These are phyloP conservation scores for Papilio elwesi DNA, from an alignment of 2,888 invertebrate genomes.

Conservation along the genomic window DNA sequence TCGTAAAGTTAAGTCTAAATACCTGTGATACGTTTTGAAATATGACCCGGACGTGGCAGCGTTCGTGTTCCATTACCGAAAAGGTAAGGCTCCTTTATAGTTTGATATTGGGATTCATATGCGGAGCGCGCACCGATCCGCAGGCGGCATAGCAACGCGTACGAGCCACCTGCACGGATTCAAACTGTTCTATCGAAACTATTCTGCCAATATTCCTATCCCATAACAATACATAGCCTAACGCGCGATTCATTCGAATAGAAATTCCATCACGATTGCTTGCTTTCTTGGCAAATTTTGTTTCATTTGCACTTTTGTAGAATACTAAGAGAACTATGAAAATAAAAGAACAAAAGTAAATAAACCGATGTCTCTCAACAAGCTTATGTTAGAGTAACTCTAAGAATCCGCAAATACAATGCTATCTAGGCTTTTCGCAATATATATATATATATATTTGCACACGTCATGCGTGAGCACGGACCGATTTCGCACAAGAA, in stretches of 20 bases:
- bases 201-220: conserved; percentile 25
- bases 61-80: conserved; percentile 43
- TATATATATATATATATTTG: too few species aligned
- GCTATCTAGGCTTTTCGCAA: too few species aligned
- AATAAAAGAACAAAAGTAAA: neutral
- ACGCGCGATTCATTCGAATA: conserved; percentile 13
- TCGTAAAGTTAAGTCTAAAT: conserved; percentile 31
- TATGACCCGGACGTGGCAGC: conserved; percentile 43
- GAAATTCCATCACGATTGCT: conserved; percentile 18
- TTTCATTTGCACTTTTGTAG: conserved; percentile 4
- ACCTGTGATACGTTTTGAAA: conserved; percentile 37
- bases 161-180: conserved; percentile 62
- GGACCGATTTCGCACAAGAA: too few species aligned
- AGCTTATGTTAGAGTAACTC: too few species aligned
- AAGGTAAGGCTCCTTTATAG: conserved; percentile 48
- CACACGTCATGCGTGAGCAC: too few species aligned
- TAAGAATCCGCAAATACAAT: too few species aligned
- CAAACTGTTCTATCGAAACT: conserved; percentile 29
- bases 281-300: conserved; percentile 17
- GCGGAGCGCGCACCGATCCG: conserved; percentile 53
- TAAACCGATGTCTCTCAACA: too few species aligned
- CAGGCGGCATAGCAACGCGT: conserved; percentile 64
- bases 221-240: conserved; percentile 17
- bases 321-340: neutral
- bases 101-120: conserved; percentile 53